Evolutionary conservation across 2,797 vertebrate genomes (phyloP), one percentile per base, ranked within the genome.

Genomic region (Halcyon badia): DNA sequence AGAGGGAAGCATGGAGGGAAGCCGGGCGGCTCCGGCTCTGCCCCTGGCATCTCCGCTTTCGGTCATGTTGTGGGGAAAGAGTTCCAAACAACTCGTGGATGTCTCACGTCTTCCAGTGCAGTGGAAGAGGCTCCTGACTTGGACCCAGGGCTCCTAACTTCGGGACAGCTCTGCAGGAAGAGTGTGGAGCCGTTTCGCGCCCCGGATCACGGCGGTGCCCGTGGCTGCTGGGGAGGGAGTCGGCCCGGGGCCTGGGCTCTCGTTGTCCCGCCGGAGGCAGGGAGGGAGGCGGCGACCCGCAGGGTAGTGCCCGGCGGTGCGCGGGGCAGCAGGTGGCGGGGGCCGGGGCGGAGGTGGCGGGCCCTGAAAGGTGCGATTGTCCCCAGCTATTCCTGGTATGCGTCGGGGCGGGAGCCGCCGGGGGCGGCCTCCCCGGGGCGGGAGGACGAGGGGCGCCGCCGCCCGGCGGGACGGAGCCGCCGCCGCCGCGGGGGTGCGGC

Each of bases 331-430:
- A 93, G 89, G 87, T 93, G 92, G 57, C 66, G 37, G 41, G 31
- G 73, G 16, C 60, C 19, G n/a, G 70, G 61, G 14, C 58, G 64
- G 69, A 78, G 37, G 37, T 28, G 54, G 51, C 68, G 66, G 41
- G 97, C 83, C 56, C 21, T 90, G 89, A 96, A 95, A 97, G 94
- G 92, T 92, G 88, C 92, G 92, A 92, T 92, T 95, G 95, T 94
- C 91, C 83, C 92, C 83, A 95, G 90, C 95, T 96, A 97, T 97
- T 95, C 86, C 86, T 87, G 97, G 97, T 96, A 95, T 96, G 96
- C 90, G 95, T 13, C 70, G 72, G 42, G 76, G 81, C 72, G 78
- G 92, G 93, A 81, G 54, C 19, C 70, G 90, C 81, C 71, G 76
- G 33, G 61, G 82, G 68, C 68, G 18, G 82, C 66, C 68, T 49